Evolutionary conservation across 2,113 vertebrate genomes (phyloP), one percentile per base, ranked within the genome.

Genomic region (Cebidichthys violaceus): DNA sequence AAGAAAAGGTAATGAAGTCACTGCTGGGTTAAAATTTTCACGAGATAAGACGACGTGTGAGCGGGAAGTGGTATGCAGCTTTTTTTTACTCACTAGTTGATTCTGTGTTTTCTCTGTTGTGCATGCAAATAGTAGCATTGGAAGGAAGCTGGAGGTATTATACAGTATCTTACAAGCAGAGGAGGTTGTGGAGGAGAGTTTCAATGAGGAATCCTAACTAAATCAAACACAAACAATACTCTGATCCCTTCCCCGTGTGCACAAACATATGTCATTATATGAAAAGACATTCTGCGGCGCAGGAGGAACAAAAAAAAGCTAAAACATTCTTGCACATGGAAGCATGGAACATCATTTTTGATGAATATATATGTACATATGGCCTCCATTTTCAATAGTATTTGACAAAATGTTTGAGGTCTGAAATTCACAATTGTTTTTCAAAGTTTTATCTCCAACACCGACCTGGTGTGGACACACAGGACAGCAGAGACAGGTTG

Each of bases 91-190:
- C 75, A 71, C 67, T 50, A 84, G 75, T 70, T 47, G 10, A 75
- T 82, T 59, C 13, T 14, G 22, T 87, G 10, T 83, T 77, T 81
- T 87, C 24, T 86, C 35, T 86, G 91, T 94, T 85, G 84, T 86
- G 90, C 97, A 98, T 99, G 97, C 97, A 97, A 93, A 91, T 74
- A 83, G 86, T 93, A 94, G 92, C 90, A 62, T 0, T 45, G 75
- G 75, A 75, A 77, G 67, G 81, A 89, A 77, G 90, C 94, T 92
- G 92, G 89, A 95, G 93, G 92, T 96, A 96, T 95, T 92, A 93
- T 96, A 96, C 96, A 98, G 89, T 96, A 97, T 96, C 89, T 94
- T 97, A 98, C 96, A 97, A 95, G 95, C 93, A 86, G 93, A 93
- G 81, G 37, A 57, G 64, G 41, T 24, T 10, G 37, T 41, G 54